Percentiles rank a stretch among this genome's conserved stretches.
Conservation (phyloP, 2,888 invertebrate genomes). For the Eledone cirrhosa region DNA sequence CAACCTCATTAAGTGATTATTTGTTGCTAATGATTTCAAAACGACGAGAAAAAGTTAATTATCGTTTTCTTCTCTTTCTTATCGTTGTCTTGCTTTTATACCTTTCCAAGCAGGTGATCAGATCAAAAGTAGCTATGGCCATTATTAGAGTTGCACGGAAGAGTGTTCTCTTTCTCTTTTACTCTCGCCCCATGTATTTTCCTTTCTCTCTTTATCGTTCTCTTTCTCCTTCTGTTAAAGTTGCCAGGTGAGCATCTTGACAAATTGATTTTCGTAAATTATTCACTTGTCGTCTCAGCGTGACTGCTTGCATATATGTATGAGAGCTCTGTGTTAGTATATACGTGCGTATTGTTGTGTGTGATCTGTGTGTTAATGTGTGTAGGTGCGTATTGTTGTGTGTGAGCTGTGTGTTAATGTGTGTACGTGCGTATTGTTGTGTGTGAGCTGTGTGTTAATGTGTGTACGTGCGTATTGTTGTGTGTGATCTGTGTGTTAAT, state of each 20-base stretch:
- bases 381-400: no score
- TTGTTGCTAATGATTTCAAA: not conserved
- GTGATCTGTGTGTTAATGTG: no score
- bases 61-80: not conserved
- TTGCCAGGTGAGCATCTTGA: not conserved
- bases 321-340: no score
- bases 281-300: no score
- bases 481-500: no score
- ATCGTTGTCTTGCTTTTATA: not conserved
- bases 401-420: no score
- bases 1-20: no score
- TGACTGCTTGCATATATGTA: no score
- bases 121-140: not conserved
- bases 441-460: no score
- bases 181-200: not conserved
- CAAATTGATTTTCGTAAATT: not conserved
- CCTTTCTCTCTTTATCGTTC: not conserved
- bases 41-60: not conserved
- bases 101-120: not conserved
- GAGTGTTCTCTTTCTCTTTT: not conserved
- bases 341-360: no score
- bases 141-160: not conserved
- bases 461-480: no score
- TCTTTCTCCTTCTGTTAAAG: not conserved
- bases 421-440: no score